Percentiles rank a stretch among this genome's conserved stretches.
phyloP scores from a whole-genome alignment of 2,797 vertebrate species.

The Coregonus sp. region DNA sequence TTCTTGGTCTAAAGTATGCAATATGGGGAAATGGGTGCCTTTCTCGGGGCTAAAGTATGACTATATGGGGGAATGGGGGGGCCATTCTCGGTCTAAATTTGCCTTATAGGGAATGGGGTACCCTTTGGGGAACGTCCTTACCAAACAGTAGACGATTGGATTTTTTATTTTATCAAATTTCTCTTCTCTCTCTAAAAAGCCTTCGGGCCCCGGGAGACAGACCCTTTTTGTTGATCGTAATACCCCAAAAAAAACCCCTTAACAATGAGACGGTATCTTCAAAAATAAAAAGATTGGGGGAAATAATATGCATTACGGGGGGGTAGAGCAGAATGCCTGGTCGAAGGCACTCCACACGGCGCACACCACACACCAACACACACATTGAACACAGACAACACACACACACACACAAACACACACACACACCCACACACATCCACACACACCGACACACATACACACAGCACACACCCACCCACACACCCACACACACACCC shows the following conservation, averaged over 20 bases:
- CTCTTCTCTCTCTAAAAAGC: conserved; percentile 25
- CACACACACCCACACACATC: too few species aligned
- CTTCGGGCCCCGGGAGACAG: conserved; percentile 33
- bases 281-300: conserved; percentile 30
- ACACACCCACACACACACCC: too few species aligned
- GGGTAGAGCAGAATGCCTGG: conserved; percentile 35
- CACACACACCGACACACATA: too few species aligned
- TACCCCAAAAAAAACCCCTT: conserved; percentile 37
- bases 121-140: neutral
- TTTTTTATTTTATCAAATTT: conserved; percentile 33
- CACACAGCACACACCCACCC: too few species aligned
- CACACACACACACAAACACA: neutral
- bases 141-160: conserved; percentile 5
- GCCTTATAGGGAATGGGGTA: too few species aligned
- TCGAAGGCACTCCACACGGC: neutral
- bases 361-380: neutral
- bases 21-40: too few species aligned
- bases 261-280: conserved; percentile 42
- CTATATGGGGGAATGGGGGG: too few species aligned
- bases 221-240: too few species aligned
- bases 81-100: too few species aligned
- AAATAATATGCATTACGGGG: conserved; percentile 38
- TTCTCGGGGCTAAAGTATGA: too few species aligned
- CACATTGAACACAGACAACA: neutral
- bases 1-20: too few species aligned